Evolutionary conservation across 2,888 invertebrate genomes (phyloP).

Genomic region (Zygothrica quintamaculata): DNA sequence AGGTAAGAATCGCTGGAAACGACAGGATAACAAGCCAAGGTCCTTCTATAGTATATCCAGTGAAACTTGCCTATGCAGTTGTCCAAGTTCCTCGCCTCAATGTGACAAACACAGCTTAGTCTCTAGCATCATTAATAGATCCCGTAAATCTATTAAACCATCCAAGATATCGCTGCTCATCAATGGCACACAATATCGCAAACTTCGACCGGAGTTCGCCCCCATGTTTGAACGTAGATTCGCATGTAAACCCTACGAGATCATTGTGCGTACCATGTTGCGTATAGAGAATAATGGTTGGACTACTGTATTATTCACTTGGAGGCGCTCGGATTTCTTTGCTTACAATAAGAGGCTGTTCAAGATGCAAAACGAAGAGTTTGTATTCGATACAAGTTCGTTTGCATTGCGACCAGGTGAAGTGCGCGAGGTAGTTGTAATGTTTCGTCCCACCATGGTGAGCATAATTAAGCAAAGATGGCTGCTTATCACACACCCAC

Average conservation of each 20-base stretch:
- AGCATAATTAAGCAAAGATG: slow-evolving; percentile 72
- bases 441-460: slow-evolving; percentile 69
- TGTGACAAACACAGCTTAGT: no score
- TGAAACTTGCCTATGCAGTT: no score
- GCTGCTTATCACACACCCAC: slow-evolving; percentile 64
- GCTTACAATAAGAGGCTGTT: slow-evolving; percentile 54
- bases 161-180: slow-evolving; percentile 34
- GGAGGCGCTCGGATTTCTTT: slow-evolving; percentile 62
- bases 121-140: neutral
- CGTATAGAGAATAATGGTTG: slow-evolving; percentile 71
- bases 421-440: slow-evolving; percentile 52
- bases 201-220: slow-evolving; percentile 42
- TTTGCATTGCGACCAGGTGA: slow-evolving; percentile 65
- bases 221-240: slow-evolving; percentile 61
- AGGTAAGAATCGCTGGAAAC: slow-evolving; percentile 34
- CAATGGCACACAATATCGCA: slow-evolving; percentile 49
- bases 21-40: neutral
- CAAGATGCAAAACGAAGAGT: slow-evolving; percentile 49
- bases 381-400: slow-evolving; percentile 67
- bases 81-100: no score
- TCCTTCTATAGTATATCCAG: slow-evolving; percentile 28
- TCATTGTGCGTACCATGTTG: slow-evolving; percentile 58
- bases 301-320: slow-evolving; percentile 52
- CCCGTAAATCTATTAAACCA: neutral
- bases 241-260: slow-evolving; percentile 69